Evolutionary conservation across 2,113 vertebrate species (phyloP).

Genomic region (Labrus mixtus): DNA sequence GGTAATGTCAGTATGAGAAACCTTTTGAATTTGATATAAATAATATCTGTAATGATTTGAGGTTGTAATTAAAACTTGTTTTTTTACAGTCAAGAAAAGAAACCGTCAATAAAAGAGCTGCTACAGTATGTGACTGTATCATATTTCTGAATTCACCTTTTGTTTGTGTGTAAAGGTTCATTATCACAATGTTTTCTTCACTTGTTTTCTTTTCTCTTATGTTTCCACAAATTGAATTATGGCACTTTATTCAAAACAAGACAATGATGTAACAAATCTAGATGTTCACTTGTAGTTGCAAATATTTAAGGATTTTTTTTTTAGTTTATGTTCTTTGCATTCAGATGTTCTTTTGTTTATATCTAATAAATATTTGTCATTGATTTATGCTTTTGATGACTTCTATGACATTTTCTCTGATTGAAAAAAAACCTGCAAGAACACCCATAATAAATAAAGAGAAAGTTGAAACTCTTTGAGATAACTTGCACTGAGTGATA

Average conservation of each 20-base stretch:
- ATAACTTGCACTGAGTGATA: too few species aligned
- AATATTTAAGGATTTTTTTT: constrained; percentile 17
- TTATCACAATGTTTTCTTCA: constrained; percentile 35
- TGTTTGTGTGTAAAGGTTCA: not conserved
- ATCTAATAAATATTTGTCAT: constrained; percentile 60
- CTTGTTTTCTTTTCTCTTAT: constrained; percentile 3
- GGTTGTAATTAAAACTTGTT: not conserved
- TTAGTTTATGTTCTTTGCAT: constrained; percentile 27
- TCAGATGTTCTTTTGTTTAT: constrained; percentile 14
- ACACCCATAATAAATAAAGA: too few species aligned
- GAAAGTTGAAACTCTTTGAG: too few species aligned
- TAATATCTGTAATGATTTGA: not conserved
- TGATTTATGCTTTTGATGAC: constrained; percentile 4
- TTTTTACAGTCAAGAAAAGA: constrained; percentile 4
- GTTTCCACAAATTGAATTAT: constrained; percentile 13
- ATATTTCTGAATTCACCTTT: constrained; percentile 6
- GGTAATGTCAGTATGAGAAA: not conserved
- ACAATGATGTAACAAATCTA: constrained; percentile 3
- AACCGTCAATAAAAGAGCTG: not conserved
- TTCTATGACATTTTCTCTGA: not conserved
- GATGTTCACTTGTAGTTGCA: constrained; percentile 18
- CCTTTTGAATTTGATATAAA: not conserved
- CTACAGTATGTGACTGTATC: not conserved
- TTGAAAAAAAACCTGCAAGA: not conserved
- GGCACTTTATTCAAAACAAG: constrained; percentile 28